A percentile compares a stretch with the other conserved stretches of the same genome.
Evolutionary conservation across 2,797 vertebrate genomes (phyloP).

Genomic region (Gouania willdenowi): DNA sequence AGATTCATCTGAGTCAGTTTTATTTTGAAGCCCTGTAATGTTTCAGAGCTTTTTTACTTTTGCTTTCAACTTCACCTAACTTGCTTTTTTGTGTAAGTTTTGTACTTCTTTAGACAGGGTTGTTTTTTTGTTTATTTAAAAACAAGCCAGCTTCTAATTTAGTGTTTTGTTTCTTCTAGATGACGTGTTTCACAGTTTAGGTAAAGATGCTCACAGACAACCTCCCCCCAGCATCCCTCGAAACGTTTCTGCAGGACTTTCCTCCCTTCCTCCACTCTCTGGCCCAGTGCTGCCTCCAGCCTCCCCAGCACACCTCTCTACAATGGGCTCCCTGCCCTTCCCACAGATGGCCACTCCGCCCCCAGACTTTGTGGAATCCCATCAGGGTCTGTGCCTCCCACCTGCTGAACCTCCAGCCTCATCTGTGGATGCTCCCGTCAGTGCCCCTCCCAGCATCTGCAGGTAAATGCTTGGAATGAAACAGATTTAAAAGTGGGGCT

Average conservation of each 20-base stretch:
- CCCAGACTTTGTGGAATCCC: slow-evolving; percentile 85
- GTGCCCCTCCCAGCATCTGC: slow-evolving; percentile 93
- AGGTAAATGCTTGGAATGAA: too few species aligned
- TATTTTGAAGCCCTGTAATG: too few species aligned
- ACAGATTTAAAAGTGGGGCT: too few species aligned
- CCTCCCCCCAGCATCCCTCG: slow-evolving; percentile 78
- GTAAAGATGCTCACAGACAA: slow-evolving; percentile 90
- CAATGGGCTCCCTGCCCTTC: slow-evolving; percentile 82
- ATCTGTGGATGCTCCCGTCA: slow-evolving; percentile 80
- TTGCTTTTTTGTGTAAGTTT: too few species aligned
- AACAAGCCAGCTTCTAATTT: slow-evolving; percentile 2
- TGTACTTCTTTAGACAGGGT: background rate
- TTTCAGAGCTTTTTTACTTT: too few species aligned
- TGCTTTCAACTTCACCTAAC: too few species aligned
- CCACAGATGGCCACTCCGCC: slow-evolving; percentile 84
- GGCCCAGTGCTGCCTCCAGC: slow-evolving; percentile 79
- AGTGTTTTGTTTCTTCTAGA: slow-evolving; percentile 63
- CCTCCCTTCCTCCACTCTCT: slow-evolving; percentile 82
- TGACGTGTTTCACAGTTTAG: slow-evolving; percentile 92
- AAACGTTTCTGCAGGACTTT: slow-evolving; percentile 83
- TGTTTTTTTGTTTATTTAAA: background rate
- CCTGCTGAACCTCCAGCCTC: slow-evolving; percentile 78
- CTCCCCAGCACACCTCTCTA: slow-evolving; percentile 82
- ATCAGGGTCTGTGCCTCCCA: slow-evolving; percentile 84
- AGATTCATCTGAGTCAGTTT: too few species aligned